Percentiles rank a stretch among this genome's conserved stretches.
Evolutionary conservation across 1,140 invertebrate species (phyloP).

Genomic region (Reticulitermes speratus): DNA sequence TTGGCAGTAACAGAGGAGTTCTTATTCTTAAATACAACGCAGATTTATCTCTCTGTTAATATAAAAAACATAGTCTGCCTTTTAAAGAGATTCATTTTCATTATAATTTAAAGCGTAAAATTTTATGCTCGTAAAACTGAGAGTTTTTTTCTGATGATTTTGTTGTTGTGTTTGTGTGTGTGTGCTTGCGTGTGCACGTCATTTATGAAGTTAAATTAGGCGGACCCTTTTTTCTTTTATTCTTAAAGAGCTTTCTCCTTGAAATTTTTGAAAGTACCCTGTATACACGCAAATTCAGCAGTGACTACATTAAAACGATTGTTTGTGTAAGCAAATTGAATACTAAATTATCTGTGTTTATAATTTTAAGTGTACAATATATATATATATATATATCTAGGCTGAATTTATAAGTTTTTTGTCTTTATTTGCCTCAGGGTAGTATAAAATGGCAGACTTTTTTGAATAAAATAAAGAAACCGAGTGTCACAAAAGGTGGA

Average conservation of each 20-base stretch:
- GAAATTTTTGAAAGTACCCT: neutral
- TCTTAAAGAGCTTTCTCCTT: neutral
- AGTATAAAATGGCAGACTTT: too few species aligned
- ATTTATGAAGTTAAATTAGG: constrained; percentile 4
- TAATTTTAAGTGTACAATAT: too few species aligned
- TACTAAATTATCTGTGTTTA: too few species aligned
- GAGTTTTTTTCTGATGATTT: neutral
- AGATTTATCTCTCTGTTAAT: neutral
- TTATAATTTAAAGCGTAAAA: constrained; percentile 9
- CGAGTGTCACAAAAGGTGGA: too few species aligned
- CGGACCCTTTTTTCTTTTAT: neutral
- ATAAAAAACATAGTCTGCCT: neutral
- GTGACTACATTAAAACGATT: neutral
- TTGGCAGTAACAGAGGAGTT: neutral
- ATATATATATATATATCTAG: too few species aligned
- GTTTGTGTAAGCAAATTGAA: too few species aligned
- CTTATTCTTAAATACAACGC: constrained; percentile 13
- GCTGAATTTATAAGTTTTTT: too few species aligned
- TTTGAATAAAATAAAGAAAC: too few species aligned
- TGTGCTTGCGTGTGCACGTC: neutral
- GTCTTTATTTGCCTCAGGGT: too few species aligned
- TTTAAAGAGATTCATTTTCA: constrained; percentile 17
- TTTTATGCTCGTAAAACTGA: neutral
- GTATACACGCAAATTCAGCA: neutral
- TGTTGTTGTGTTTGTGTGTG: neutral